A percentile compares a stretch with the other conserved stretches of the same genome.
These are phyloP conservation scores for Sebastes steindachneri DNA, from an alignment of 2,797 vertebrate species.

Conservation along the genomic window DNA sequence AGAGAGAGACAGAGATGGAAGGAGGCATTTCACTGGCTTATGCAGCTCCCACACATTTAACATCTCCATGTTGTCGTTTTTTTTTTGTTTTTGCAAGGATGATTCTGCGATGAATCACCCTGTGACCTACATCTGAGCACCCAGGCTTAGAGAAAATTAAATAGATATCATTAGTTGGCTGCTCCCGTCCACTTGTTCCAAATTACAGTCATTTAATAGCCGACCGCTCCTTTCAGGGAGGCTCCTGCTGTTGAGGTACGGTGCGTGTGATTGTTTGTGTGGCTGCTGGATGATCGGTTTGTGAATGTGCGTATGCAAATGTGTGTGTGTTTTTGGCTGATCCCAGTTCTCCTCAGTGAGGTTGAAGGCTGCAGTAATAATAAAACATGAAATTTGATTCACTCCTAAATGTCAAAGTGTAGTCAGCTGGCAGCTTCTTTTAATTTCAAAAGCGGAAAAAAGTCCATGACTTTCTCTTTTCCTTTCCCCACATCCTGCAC, in stretches of 20 bases:
- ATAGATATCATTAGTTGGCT: constrained; percentile 59
- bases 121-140: constrained; percentile 68
- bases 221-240: constrained; percentile 16
- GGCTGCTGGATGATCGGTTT: background rate
- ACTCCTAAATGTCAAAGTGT: constrained; percentile 8
- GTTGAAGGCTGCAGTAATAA: background rate
- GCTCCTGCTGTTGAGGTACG: background rate
- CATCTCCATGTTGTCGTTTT: constrained; percentile 49
- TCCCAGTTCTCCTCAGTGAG: background rate
- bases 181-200: constrained; percentile 51
- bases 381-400: constrained; percentile 6
- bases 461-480: background rate
- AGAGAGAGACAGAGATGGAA: constrained; percentile 41
- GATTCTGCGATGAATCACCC: constrained; percentile 63
- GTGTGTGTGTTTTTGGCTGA: background rate
- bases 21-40: constrained; percentile 30
- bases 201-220: constrained; percentile 49
- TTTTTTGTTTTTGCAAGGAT: constrained; percentile 52
- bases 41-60: constrained; percentile 50
- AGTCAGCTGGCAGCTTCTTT: background rate
- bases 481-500: background rate
- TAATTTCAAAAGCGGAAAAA: background rate
- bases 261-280: background rate
- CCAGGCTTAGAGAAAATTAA: constrained; percentile 46
- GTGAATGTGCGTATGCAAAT: background rate